Evolutionary conservation across 2,113 vertebrate genomes (phyloP).

Genomic region (Danionella cerebrum): DNA sequence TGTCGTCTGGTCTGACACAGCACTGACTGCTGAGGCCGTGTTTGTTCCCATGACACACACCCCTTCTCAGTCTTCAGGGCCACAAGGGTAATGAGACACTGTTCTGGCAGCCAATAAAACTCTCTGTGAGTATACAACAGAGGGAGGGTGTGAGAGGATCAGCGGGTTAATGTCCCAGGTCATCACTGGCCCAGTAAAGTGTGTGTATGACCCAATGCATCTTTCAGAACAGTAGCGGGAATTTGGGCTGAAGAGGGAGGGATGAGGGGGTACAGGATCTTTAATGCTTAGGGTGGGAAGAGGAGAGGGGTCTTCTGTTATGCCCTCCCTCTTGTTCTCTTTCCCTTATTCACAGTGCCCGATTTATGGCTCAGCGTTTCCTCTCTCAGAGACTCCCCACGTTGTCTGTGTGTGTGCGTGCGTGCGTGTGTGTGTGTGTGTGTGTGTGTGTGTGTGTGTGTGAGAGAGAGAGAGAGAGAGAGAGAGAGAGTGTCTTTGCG

Average conservation of each 20-base stretch:
- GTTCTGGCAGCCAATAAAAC: slow-evolving; percentile 48
- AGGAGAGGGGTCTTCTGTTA: slow-evolving; percentile 51
- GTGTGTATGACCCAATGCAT: slow-evolving; percentile 43
- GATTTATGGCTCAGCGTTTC: slow-evolving; percentile 71
- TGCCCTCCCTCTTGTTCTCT: slow-evolving; percentile 36
- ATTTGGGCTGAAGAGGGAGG: slow-evolving; percentile 50
- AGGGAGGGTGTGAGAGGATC: slow-evolving; percentile 42
- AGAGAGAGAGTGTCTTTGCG: neutral
- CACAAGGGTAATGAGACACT: slow-evolving; percentile 22
- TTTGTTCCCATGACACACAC: slow-evolving; percentile 21
- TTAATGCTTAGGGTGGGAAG: slow-evolving; percentile 63
- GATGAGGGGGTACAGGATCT: slow-evolving; percentile 25
- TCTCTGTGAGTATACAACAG: slow-evolving; percentile 11
- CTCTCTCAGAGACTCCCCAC: slow-evolving; percentile 69
- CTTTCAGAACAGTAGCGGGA: slow-evolving; percentile 48
- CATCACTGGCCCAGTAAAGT: slow-evolving; percentile 49
- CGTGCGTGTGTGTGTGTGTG: slow-evolving; percentile 42
- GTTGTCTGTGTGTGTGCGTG: slow-evolving; percentile 52
- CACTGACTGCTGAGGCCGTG: neutral
- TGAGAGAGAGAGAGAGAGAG: slow-evolving; percentile 43
- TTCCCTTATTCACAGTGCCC: slow-evolving; percentile 57
- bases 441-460: slow-evolving; percentile 40
- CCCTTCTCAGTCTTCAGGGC: slow-evolving; percentile 1
- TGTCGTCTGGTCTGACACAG: neutral
- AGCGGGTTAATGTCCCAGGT: slow-evolving; percentile 56